Base-by-base conservation (phyloP, 1,140 invertebrate species). In the Penaeus vannamei region DNA sequence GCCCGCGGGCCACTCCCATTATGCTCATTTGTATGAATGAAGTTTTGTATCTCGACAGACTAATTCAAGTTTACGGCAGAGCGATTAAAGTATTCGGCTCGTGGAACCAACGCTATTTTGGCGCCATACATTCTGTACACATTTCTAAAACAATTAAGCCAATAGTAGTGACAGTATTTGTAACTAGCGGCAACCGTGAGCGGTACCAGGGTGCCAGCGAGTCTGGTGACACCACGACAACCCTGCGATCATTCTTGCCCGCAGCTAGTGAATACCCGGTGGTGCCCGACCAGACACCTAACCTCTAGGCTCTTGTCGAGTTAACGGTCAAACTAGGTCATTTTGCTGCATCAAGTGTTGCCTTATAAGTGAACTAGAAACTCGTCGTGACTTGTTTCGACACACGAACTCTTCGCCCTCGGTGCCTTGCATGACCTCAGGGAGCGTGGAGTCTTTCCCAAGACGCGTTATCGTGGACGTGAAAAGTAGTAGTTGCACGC, bases 131-230 rank as follows among this genome's bases (percentile, higher is more conserved):
- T 36, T 42, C 32, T 81, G 19, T 0, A 59, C n/a, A 19, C 42
- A 23, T 17, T 14, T n/a, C 23, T 22, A n/a, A 10, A 29, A 22
- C 36, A 29, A 42, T 23, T n/a, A 22, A 69, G 23, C 29, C 32
- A 42, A 32, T 19, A n/a, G 22, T 59, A 60, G 42, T 36, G 29
- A 23, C 20, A 3, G 17, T 8, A 42, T 64, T 64, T 23, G 29
- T 22, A 23, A 66, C 29, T 22, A n/a, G n/a, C 62, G 42, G 83
- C 62, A 66, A 46, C 83, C 32, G 26, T 66, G 60, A 69, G 83
- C 42, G 69, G 85, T 87, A 79, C 86, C 86, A 87, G 62, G 85
- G 86, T 87, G 86, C 86, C 86, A 87, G 26, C 64, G 42, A 46
- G 86, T 87, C 86, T 87, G 77, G 86, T 29, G 86, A 82, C 19